Evolutionary conservation across 2,113 vertebrate genomes (phyloP).

Genomic region (Callocephalon fimbriatum): DNA sequence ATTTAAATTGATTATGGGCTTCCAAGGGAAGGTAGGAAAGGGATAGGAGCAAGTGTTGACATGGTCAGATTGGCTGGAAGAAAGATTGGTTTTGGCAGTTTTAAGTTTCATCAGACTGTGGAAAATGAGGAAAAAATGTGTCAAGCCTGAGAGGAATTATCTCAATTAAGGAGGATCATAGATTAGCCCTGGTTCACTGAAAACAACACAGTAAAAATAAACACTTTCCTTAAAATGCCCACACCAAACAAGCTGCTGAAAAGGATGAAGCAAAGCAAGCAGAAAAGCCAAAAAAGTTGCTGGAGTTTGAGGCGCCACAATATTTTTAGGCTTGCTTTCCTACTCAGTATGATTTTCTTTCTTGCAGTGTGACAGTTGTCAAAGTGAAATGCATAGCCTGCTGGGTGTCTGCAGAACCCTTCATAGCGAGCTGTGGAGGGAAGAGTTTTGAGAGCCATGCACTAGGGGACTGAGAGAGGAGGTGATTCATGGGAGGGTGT

Average conservation of each 20-base stretch:
- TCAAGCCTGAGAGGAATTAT: neutral
- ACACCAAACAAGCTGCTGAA: neutral
- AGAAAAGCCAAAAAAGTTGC: neutral
- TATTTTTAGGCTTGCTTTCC: neutral
- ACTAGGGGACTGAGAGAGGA: neutral
- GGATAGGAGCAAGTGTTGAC: neutral
- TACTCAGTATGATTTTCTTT: neutral
- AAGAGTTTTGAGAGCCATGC: neutral
- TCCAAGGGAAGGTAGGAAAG: neutral
- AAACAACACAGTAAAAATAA: conserved; percentile 10
- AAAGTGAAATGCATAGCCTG: neutral
- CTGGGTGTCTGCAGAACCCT: neutral
- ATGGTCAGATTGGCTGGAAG: neutral
- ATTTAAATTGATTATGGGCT: neutral
- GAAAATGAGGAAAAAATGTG: neutral
- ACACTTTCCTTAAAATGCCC: neutral
- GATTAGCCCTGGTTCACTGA: neutral
- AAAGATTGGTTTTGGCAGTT: neutral
- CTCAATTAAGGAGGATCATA: neutral
- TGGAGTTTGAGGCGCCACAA: neutral
- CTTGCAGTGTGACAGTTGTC: neutral
- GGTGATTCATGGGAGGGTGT: neutral
- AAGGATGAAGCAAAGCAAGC: neutral
- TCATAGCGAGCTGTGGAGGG: neutral
- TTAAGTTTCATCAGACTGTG: neutral